Conservation (phyloP, 2,113 vertebrate species). For the Alligator mississippiensis region DNA sequence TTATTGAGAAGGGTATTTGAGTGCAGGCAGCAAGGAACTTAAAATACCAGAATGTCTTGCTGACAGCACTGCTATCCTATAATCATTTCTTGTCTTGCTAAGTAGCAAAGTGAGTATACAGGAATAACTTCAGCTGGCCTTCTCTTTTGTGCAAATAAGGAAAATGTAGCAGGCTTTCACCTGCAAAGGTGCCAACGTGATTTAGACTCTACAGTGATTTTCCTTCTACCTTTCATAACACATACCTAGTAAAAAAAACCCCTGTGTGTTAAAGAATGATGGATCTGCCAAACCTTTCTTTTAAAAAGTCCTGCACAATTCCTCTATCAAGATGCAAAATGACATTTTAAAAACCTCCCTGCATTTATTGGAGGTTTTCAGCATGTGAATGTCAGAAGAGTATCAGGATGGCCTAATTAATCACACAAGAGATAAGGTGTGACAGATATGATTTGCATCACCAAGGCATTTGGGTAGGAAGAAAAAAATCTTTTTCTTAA, state of each 20-base stretch:
- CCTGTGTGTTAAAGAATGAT: conserved; percentile 19
- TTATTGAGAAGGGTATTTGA: background rate
- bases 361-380: background rate
- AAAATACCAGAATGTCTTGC: background rate
- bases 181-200: background rate
- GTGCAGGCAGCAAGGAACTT: background rate
- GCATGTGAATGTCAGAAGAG: background rate
- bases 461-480: background rate
- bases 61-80: background rate
- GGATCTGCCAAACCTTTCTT: background rate
- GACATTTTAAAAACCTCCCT: background rate
- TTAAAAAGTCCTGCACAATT: background rate
- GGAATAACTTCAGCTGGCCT: background rate
- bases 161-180: conserved; percentile 1
- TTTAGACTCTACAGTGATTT: conserved; percentile 6
- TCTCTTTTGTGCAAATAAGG: background rate
- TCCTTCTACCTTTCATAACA: conserved; percentile 18
- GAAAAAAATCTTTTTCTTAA: background rate
- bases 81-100: background rate
- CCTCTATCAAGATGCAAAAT: background rate
- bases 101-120: background rate
- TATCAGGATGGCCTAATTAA: conserved; percentile 32
- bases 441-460: background rate
- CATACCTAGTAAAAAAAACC: conserved; percentile 11
- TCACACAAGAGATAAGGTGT: background rate